Base-by-base conservation (phyloP, 2,113 vertebrate genomes). In the Nothoprocta pentlandii region DNA sequence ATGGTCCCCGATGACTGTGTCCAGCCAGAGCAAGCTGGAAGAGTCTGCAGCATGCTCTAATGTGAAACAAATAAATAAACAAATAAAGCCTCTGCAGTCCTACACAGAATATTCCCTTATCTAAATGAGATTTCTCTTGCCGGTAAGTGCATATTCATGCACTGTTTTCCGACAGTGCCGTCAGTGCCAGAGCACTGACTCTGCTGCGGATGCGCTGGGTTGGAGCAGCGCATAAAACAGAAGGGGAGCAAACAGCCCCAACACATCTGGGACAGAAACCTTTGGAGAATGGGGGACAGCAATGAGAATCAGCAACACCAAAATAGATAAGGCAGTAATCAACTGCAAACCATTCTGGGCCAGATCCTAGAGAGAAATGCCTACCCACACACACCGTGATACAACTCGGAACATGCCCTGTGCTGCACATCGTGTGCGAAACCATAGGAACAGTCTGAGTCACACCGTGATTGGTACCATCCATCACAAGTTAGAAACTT, bases 401-500 rank as follows among this genome's bases (percentile, higher is more conserved):
- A 73, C 23, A 87, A 71, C 59, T 42, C 66, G 54, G 80, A 92
- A 92, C 92, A 95, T 73, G 62, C 77, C 63, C 88, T 76, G 58
- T 58, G n/a, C 69, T 76, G 80, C 53, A 53, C 53, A 53, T 54
- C 62, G 32, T 46, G 80, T 75, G 86, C 66, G 88, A 95, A 95
- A 88, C 88, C 80, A 87, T 62, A 95, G 90, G 93, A 95, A 94
- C 88, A 73, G 86, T 46, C 85, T 69, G 93, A 95, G 92, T 93
- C 95, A 94, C 74, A 34, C 85, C 7, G 26, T 93, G 95, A 97
- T 89, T 94, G 90, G 86, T 95, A 85, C 88, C 90, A 95, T 97
- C 94, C 88, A 97, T 95, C 96, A 95, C 83, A 95, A 95, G 80
- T 92, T 93, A 87, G 85, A 93, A 95, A 94, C 58, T 89, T 9